Percentiles rank a stretch among this genome's conserved stretches.
Evolutionary conservation across 2,113 vertebrate species (phyloP).

Genomic region (Amia ocellicauda): DNA sequence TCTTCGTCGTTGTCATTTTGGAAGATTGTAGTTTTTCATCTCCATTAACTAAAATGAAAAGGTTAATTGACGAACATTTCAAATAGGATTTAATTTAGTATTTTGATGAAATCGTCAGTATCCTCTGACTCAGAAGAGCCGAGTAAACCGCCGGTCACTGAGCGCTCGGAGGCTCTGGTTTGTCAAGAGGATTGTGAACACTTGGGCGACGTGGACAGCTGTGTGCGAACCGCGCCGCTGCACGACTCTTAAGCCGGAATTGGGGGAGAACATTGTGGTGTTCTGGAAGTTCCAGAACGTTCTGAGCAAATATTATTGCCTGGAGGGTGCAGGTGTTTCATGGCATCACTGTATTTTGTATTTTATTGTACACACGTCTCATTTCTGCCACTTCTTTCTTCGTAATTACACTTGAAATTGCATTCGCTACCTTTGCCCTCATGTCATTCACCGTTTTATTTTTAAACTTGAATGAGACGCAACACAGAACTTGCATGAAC

Average conservation of each 20-base stretch:
- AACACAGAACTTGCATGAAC: neutral
- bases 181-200: conserved; percentile 26
- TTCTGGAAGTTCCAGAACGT: neutral
- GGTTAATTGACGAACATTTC: conserved; percentile 23
- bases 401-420: neutral
- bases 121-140: conserved; percentile 16
- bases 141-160: conserved; percentile 19
- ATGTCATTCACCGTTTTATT: neutral
- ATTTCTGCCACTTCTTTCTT: neutral
- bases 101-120: neutral
- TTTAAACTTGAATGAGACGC: neutral
- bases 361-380: conserved; percentile 12
- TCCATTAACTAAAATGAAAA: no score
- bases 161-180: conserved; percentile 21
- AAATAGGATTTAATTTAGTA: neutral
- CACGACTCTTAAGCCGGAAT: neutral
- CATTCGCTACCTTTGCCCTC: neutral
- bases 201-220: conserved; percentile 13
- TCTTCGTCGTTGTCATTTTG: no score
- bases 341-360: conserved; percentile 33
- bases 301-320: neutral
- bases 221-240: conserved; percentile 32
- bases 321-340: conserved; percentile 12
- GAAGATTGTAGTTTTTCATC: no score
- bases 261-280: neutral